Evolutionary conservation across 2,113 vertebrate genomes (phyloP), one percentile per base, ranked within the genome.

Genomic region (Megaceryle maxima): DNA sequence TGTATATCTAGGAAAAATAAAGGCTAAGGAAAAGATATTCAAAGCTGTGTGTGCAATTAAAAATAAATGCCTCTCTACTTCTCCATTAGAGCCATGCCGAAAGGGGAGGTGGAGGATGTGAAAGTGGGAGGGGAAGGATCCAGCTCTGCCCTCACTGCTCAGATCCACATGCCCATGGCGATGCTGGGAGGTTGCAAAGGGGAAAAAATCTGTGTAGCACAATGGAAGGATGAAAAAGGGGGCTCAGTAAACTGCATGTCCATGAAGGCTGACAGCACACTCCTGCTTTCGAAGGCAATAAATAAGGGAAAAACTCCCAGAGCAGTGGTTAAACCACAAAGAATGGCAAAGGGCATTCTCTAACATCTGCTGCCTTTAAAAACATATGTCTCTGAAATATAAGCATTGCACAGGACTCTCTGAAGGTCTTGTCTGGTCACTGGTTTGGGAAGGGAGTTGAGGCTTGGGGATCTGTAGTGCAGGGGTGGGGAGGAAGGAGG

Each of bases 361-460:
- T 29, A 74, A 93, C 96, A 94, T 96, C 96, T 97, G 96, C 83
- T 95, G 20, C 88, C 73, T 94, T 72, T 73, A 73, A 56, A 96
- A 97, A 90, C 88, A 66, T 57, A 57, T 39, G 92, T 83, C 70
- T 75, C 91, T 55, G 75, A 21, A 93, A 80, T 66, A 82, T 10
- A 22, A 48, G 56, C 13, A 2, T 46, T 56, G 72, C 51, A 64
- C 39, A 25, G 55, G 64, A 41, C 66, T 69, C 89, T 48, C 43
- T 5, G 55, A 51, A 39, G 57, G 46, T 57, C 48, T 51, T 35
- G 8, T 12, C 85, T 48, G 69, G 33, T 78, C 62, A 51, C 73
- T 56, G 64, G 59, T 41, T 4, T 0, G 43, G 73, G 75, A 44
- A 59, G 21, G 76, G 60, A 83, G 29, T 12, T 64, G 56, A 43